Evolutionary conservation across 2,113 vertebrate species (phyloP), one percentile per base, ranked within the genome.

Genomic region (Channa argus): DNA sequence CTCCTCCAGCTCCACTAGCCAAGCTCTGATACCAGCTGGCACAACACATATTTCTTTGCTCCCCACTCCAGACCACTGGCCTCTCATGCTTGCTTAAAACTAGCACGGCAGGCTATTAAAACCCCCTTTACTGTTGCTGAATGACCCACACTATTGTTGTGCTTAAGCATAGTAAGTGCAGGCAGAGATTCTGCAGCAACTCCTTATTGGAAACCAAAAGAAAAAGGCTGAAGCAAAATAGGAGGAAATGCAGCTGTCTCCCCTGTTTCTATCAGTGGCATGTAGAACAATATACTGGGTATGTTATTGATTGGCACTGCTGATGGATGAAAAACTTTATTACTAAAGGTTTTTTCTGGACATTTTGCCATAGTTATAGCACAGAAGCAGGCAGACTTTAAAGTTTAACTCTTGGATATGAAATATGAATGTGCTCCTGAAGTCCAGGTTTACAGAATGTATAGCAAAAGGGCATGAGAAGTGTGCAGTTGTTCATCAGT

Each of bases 141-240:
- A 83, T 82, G 83, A 83, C 86, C 83, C 64, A 8, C 77, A 71
- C 70, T 62, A 74, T 91, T 85, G 74, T 88, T 84, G 71, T 55
- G 49, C 69, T 78, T 47, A 39, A 88, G 74, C 37, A 58, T 54
- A 52, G 70, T 74, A 60, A 83, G 83, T 24, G 64, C 74, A 74
- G 80, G 60, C 74, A 54, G 71, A 79, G 46, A n/a, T n/a, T n/a
- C 58, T 70, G 51, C 64, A 47, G 71, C 15, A 41, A 46, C 71
- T 84, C 56, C 77, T 68, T 55, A 78, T 37, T 77, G 70, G 58
- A 51, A 69, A 70, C 15, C 38, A 62, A 77, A 63, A 69, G 0
- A 0, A 69, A 71, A 72, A 64, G 65, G 73, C 68, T 55, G 55
- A 37, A 3, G 49, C 68, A 61, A 77, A 60, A 76, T 33, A 45